These are phyloP conservation scores for Octopus sinensis DNA, from an alignment of 1,140 invertebrate genomes.

Conservation along the genomic window DNA sequence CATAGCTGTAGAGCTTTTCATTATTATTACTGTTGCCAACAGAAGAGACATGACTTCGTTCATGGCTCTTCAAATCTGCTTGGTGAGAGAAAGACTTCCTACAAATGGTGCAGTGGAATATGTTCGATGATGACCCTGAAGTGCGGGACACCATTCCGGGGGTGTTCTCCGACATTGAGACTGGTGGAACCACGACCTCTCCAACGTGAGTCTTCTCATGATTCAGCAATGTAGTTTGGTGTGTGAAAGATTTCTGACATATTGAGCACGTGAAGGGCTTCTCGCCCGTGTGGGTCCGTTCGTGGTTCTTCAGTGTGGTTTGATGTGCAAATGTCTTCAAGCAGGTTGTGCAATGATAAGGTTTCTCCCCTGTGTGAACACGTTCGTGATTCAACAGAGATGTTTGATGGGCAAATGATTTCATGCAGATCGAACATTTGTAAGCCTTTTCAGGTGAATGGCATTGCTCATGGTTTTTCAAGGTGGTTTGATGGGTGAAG, in stretches of 20 bases:
- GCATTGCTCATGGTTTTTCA: constrained; percentile 51
- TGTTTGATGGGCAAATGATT: constrained; percentile 51
- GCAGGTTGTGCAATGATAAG: not conserved
- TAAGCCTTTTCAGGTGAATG: constrained; percentile 57
- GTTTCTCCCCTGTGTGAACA: not conserved
- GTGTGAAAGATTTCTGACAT: constrained; percentile 23
- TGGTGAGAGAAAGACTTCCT: not conserved
- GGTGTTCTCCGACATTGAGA: too few relatives aligned
- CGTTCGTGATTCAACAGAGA: not conserved
- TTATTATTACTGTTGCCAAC: too few relatives aligned
- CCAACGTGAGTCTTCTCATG: constrained; percentile 21
- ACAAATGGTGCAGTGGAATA: not conserved
- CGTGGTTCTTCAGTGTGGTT: constrained; percentile 19
- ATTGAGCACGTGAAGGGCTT: constrained; percentile 25
- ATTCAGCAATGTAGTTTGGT: constrained; percentile 21
- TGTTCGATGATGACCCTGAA: not conserved
- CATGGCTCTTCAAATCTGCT: not conserved
- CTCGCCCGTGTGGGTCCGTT: constrained; percentile 25
- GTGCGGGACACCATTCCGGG: too few relatives aligned
- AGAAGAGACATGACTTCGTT: not conserved
- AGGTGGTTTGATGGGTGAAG: constrained; percentile 55
- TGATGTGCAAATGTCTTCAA: not conserved
- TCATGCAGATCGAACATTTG: constrained; percentile 49
- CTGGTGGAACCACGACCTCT: constrained; percentile 7
- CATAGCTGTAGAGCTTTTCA: too few relatives aligned